A percentile compares a stretch with the other conserved stretches of the same genome.
phyloP scores from a whole-genome alignment of 2,888 invertebrate genomes.

The Strigamia crassipes region DNA sequence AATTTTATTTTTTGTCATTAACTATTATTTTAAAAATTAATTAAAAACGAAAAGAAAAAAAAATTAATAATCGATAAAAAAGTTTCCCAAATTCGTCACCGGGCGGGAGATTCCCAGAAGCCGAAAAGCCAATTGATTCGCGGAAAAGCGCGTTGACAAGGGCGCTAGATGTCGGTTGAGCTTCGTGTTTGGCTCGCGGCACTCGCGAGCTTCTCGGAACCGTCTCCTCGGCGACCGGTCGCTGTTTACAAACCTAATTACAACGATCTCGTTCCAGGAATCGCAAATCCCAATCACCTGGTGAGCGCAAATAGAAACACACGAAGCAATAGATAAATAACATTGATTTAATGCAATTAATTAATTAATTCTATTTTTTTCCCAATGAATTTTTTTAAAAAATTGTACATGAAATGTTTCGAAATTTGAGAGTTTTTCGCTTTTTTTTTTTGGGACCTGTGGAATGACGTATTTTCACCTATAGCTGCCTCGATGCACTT shows the following conservation, averaged over 20 bases:
- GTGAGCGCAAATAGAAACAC: not conserved
- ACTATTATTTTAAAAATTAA: no score
- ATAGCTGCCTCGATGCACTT: no score
- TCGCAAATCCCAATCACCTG: no score
- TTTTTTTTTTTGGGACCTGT: no score
- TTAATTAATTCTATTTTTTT: no score
- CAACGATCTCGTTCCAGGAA: not conserved
- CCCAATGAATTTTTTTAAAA: no score
- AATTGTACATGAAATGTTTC: slow-evolving; percentile 58
- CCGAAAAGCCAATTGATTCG: not conserved
- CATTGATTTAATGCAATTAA: not conserved
- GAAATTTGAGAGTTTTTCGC: no score
- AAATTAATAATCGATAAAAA: no score
- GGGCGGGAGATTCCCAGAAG: not conserved
- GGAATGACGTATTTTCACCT: no score
- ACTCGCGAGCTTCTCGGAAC: not conserved
- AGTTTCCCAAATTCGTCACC: no score
- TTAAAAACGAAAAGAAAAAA: no score
- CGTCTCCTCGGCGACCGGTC: not conserved
- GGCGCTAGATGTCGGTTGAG: not conserved
- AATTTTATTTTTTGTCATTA: no score
- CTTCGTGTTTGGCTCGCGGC: not conserved
- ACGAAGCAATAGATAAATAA: not conserved
- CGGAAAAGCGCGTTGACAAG: not conserved
- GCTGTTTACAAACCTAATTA: not conserved